phyloP scores from a whole-genome alignment of 2,888 invertebrate species.

The Cephalotes varians region DNA sequence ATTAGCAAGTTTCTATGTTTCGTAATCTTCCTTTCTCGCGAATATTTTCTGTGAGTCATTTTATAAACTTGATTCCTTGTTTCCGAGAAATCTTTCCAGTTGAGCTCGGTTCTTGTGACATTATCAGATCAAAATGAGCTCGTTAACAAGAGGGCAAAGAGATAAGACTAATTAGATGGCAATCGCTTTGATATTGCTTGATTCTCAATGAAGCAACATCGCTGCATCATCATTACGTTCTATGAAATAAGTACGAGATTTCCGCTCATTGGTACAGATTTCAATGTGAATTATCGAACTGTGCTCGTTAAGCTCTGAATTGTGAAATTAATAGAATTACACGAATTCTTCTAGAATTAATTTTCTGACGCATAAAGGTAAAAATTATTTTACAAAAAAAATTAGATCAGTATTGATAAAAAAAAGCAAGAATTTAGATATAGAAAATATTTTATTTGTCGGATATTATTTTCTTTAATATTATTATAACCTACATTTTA shows the following conservation, averaged over 20 bases:
- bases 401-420: neutral
- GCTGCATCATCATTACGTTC: neutral
- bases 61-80: neutral
- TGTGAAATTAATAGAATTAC: constrained; percentile 4
- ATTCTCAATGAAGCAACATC: constrained; percentile 47
- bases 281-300: neutral
- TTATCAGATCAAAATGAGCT: constrained; percentile 2
- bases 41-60: neutral
- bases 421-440: neutral
- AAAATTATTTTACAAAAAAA: neutral
- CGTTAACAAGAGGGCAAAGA: constrained; percentile 14
- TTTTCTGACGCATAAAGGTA: neutral
- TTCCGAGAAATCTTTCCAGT: neutral
- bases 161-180: constrained; percentile 50
- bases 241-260: neutral
- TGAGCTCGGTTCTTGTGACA: neutral
- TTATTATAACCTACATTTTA: neutral
- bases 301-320: neutral
- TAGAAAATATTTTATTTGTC: neutral
- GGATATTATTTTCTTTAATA: neutral
- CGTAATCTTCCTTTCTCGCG: constrained; percentile 1
- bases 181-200: constrained; percentile 42
- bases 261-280: neutral
- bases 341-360: neutral
- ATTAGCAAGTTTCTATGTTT: neutral